Percentiles rank a stretch among this genome's conserved stretches.
Evolutionary conservation across 1,140 invertebrate species (phyloP).

Genomic region (Arctopsyche grandis): DNA sequence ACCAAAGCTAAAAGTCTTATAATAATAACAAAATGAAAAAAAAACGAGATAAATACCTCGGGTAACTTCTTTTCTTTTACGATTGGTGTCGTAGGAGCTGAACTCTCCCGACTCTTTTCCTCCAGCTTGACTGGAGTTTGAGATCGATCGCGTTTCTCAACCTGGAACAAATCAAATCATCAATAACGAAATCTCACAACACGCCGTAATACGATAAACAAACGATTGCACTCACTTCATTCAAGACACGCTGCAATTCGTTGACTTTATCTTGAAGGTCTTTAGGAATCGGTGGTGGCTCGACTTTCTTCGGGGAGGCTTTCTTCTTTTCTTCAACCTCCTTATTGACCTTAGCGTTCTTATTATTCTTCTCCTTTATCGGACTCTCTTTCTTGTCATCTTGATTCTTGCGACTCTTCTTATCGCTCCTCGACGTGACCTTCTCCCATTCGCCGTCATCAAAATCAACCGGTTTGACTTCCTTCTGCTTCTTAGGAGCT

Average conservation of each 20-base stretch:
- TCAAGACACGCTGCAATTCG: conserved; percentile 63
- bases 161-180: conserved; percentile 54
- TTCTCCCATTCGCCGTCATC: conserved; percentile 81
- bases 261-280: conserved; percentile 65
- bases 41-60: not conserved
- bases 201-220: not conserved
- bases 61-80: conserved; percentile 64
- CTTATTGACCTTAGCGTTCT: conserved; percentile 54
- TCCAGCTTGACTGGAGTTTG: conserved; percentile 47
- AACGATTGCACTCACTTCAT: conserved; percentile 58
- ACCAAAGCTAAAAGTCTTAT: not conserved
- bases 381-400: conserved; percentile 68
- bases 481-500: conserved; percentile 67
- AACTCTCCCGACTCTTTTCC: not conserved
- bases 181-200: not conserved
- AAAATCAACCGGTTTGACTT: conserved; percentile 77
- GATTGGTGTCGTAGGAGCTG: conserved; percentile 54
- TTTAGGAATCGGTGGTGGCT: conserved; percentile 56
- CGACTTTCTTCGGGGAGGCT: conserved; percentile 50
- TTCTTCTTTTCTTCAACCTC: conserved; percentile 59
- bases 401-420: conserved; percentile 69
- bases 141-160: conserved; percentile 60
- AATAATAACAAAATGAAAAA: not conserved
- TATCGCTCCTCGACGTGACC: conserved; percentile 74
- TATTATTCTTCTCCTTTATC: conserved; percentile 62